Base-by-base conservation (phyloP, 2,797 vertebrate species). In the Fringilla coelebs region DNA sequence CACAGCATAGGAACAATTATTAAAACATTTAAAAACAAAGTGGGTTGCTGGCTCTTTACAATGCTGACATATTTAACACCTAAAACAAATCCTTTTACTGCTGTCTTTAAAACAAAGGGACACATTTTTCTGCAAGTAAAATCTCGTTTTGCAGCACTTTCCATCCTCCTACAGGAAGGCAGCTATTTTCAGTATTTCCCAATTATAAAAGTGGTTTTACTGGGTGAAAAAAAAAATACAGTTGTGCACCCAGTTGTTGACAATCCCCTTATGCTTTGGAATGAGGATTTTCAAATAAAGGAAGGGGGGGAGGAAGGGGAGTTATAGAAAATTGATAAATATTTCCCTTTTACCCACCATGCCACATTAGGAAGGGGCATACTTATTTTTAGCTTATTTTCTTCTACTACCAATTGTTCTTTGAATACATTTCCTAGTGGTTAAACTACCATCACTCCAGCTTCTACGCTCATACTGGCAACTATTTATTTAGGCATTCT, bases 41-140 rank as follows among this genome's bases (percentile, higher is more conserved):
- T 86, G 65, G 40, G 88, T 66, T 91, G 65, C 89, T 85, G 85
- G 74, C 57, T 96, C 38, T 94, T 90, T 80, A 93, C 62, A 94
- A 61, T 58, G 70, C 41, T 91, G 89, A 92, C 78, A 89, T 85
- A 92, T 85, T 96, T 95, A 95, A 85, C 60, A 90, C 36, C 77
- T 63, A 94, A 91, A 95, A n/a, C 77, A 90, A 96, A 94, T 94
- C 79, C 46, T 92, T 91, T 76, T 95, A 95, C 38, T 72, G 84
- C 78, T 80, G 85, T 63, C 78, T 91, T 93, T 85, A 89, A 95
- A 92, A 96, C 66, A 96, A 95, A 95, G 52, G 31, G 52, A 51
- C 72, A 67, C 28, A 51, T 94, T 93, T 95, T 94, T 67, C 82
- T 61, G 73, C 0, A 0, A 73, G 41, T 2, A 1, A 91, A 88